A percentile compares a stretch with the other conserved stretches of the same genome.
phyloP scores from a whole-genome alignment of 2,888 invertebrate genomes.

The Drosophila stalkeri region DNA sequence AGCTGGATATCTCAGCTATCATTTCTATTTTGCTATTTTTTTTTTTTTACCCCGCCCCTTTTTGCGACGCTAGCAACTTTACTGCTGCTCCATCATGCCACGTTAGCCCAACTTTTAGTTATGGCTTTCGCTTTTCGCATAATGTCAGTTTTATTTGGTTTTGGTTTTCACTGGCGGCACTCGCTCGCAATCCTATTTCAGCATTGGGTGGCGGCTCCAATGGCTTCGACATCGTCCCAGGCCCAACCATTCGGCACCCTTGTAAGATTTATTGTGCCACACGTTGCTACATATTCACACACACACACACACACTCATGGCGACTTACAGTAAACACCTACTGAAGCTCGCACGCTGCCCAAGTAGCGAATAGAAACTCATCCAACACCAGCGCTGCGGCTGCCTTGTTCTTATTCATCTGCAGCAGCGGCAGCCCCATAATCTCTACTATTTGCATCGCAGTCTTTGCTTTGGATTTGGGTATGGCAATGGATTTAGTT shows the following conservation, averaged over 20 bases:
- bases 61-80: conserved; percentile 68
- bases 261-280: conserved; percentile 76
- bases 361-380: conserved; percentile 37
- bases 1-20: conserved; percentile 50
- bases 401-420: conserved; percentile 61
- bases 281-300: conserved; percentile 23
- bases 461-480: conserved; percentile 81
- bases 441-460: conserved; percentile 81
- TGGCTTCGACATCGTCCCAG: conserved; percentile 37
- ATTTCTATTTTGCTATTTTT: conserved; percentile 73
- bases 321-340: conserved; percentile 49
- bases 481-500: conserved; percentile 80
- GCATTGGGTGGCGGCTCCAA: conserved; percentile 21
- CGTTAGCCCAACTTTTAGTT: conserved; percentile 79
- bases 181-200: conserved; percentile 38
- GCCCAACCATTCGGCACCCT: conserved; percentile 73
- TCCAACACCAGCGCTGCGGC: conserved; percentile 12
- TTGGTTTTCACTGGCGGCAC: conserved; percentile 70
- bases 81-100: conserved; percentile 69
- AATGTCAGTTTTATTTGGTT: conserved; percentile 82
- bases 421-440: conserved; percentile 61
- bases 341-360: conserved; percentile 28
- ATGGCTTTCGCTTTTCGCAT: conserved; percentile 81
- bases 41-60: conserved; percentile 33
- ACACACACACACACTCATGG: conserved; percentile 20